Base-by-base conservation (phyloP, 2,888 invertebrate species). In the Iphiclides podalirius region DNA sequence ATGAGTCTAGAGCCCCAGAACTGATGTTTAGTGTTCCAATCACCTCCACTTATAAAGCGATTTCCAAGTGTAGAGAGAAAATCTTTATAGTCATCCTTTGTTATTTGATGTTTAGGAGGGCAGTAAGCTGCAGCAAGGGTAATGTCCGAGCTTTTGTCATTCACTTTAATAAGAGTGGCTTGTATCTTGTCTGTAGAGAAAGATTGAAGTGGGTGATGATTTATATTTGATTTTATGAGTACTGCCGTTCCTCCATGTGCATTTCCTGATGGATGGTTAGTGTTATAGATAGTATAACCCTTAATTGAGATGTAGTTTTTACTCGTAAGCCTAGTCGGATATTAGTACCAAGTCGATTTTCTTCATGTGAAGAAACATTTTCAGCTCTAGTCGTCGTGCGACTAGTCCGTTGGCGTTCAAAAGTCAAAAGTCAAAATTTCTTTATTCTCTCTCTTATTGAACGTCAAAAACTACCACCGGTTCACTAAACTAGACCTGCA, bases 1-100 rank as follows among this genome's bases (percentile, higher is more conserved):
- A 33, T 57, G 6, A 61, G 28, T 14, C 61, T 51, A 0, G 57
- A 58, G 1, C 54, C 58, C 58, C 59, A 63, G 33, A 42, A 34
- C 0, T 16, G 20, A n/a, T 59, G 57, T 37, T 63, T 58, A 0
- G 56, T 31, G 15, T 63, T 63, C 53, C 55, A 61, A 36, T 63
- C 54, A 1, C 60, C 59, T 6, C 34, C 45, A 16, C 40, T 13
- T 9, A 51, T 47, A 20, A 52, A 61, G 38, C 47, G 47, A 14
- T 35, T 12, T 4, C 57, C 55, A 1, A 61, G 50, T 11, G 38
- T 47, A 9, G 23, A 20, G 23, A 63, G 60, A 37, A 42, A 60
- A 1, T 13, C 23, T 8, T n/a, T 42, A 9, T 49, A 59, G 11
- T 55, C 49, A 0, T 43, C 13, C 1, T 39, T 28, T n/a, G 42